Evolutionary conservation across 2,888 invertebrate genomes (phyloP), one percentile per base, ranked within the genome.

Genomic region (Sinohyriopsis cumingii): DNA sequence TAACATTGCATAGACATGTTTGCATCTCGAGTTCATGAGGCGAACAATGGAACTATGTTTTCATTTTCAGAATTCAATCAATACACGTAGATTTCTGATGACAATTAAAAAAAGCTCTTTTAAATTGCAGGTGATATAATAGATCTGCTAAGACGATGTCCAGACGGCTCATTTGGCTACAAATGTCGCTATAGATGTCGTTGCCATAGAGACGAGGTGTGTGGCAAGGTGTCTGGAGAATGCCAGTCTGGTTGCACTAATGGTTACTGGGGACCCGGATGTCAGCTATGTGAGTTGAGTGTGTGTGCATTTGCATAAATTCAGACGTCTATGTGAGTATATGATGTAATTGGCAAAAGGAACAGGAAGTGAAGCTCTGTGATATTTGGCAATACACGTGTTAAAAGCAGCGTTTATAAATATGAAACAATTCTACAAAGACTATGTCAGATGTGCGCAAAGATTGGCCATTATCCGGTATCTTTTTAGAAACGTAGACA

Each of bases 181-280:
- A 81, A 81, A 62, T 87, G 86, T 70, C 78, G 76, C 59, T 86
- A 80, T 65, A 71, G 77, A 59, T 87, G 86, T 63, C 84, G 81
- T n/a, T 87, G 86, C 69, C 64, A 67, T 28, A 65, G 76, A 28
- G 79, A 80, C 59, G 80, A 80, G 55, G 76, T 77, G 9, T 87
- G 86, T 73, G 80, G 85, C 69, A 85, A 85, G 70, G 69, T 80
- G 33, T 78, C 83, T 9, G 86, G 86, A 28, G 55, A 67, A n/a
- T 87, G 86, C 69, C 78, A 78, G 5, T 75, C 69, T 22, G 82
- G 83, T 55, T 87, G 86, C 73, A 78, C 77, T 18, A 72, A 78
- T 64, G 83, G 85, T 28, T 85, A 71, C 73, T 87, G 86, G 86
- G 86, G 86, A 69, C 83, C 85, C 56, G 83, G 85, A 71, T 87